A percentile compares a stretch with the other conserved stretches of the same genome.
phyloP scores from a whole-genome alignment of 2,113 vertebrate genomes.

The Dipodomys spectabilis region DNA sequence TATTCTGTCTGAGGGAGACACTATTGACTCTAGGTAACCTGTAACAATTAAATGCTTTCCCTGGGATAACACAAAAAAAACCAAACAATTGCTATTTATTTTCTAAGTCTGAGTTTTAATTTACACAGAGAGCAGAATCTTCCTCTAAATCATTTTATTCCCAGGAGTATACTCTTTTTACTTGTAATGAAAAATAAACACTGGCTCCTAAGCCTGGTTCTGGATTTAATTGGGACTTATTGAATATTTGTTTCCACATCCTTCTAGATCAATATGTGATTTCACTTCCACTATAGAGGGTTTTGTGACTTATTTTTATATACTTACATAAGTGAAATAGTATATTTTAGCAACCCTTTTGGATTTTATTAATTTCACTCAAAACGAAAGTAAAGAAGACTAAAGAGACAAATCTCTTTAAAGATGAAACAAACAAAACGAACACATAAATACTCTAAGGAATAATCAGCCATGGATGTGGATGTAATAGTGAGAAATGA shows the following conservation, averaged over 20 bases:
- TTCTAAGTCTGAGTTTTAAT: constrained; percentile 68
- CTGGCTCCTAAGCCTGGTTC: not conserved
- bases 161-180: constrained; percentile 9
- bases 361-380: not conserved
- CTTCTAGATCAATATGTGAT: constrained; percentile 1
- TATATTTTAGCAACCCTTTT: not conserved
- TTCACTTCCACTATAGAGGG: not conserved
- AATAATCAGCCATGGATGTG: not conserved
- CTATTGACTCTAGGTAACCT: constrained; percentile 32
- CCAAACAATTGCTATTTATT: constrained; percentile 58
- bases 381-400: not conserved
- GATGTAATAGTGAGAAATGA: too few relatives aligned
- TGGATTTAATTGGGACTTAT: constrained; percentile 38
- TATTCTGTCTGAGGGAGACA: not conserved
- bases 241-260: constrained; percentile 50
- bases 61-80: not conserved
- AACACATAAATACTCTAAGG: not conserved
- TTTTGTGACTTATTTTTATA: not conserved
- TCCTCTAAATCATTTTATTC: constrained; percentile 59
- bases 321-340: not conserved
- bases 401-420: not conserved
- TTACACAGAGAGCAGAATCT: constrained; percentile 51
- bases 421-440: not conserved
- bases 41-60: constrained; percentile 48
- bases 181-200: constrained; percentile 73